These are phyloP conservation scores for Ctena decussata DNA, from an alignment of 2,888 invertebrate species.

Conservation along the genomic window DNA sequence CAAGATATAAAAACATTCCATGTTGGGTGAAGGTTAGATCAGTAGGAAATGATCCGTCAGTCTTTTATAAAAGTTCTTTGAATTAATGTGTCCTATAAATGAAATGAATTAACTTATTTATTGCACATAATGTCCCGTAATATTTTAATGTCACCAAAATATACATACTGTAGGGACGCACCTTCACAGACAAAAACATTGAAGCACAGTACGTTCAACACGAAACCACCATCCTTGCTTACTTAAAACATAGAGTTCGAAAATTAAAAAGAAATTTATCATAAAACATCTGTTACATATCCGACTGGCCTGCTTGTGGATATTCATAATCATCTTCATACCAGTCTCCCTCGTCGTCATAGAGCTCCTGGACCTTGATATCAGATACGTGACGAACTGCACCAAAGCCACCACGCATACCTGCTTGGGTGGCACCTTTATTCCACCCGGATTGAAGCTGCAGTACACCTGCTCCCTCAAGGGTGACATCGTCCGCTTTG, in stretches of 20 bases:
- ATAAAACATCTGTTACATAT: constrained; percentile 45
- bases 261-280: too few relatives aligned
- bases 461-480: constrained; percentile 80
- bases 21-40: too few relatives aligned
- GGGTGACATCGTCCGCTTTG: constrained; percentile 79
- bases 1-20: neutral
- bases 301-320: constrained; percentile 74
- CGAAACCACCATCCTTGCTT: neutral
- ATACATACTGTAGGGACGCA: neutral
- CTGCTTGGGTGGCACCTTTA: constrained; percentile 84
- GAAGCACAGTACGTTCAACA: neutral
- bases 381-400: constrained; percentile 84
- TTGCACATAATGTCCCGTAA: neutral
- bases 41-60: too few relatives aligned
- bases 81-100: too few relatives aligned
- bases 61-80: too few relatives aligned
- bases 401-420: constrained; percentile 84
- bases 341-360: constrained; percentile 72
- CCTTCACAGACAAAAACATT: neutral
- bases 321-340: constrained; percentile 84
- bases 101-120: too few relatives aligned
- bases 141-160: neutral
- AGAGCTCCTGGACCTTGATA: constrained; percentile 72
- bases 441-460: constrained; percentile 85
- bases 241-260: neutral